Evolutionary conservation across 2,113 vertebrate species (phyloP), one percentile per base, ranked within the genome.

Genomic region (Jaculus jaculus): DNA sequence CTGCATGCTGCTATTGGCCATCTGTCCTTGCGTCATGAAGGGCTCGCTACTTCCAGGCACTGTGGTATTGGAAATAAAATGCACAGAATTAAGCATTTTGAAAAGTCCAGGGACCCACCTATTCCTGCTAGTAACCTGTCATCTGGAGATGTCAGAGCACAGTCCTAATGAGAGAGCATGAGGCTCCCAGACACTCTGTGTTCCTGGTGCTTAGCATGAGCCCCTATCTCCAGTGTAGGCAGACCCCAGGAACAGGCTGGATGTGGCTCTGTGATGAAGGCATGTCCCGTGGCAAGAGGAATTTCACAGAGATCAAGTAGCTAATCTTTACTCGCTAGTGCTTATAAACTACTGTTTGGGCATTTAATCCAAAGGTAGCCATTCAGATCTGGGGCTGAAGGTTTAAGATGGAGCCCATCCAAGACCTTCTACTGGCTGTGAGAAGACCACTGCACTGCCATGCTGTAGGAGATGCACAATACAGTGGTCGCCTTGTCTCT

Each of bases 21-120:
- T 98, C 97, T 99, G 99, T 96, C 98, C 98, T 92, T 99, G 98
- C n/a, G 98, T 97, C 97, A 99, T 99, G 96, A 99, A 99, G 95
- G 99, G 98, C 95, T 99, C 99, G 23, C 96, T 98, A 51, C 98
- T 98, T 97, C 98, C 99, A 98, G 99, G 98, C 98, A 99, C 99
- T 99, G 98, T 63, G 90, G 96, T 58, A 84, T 93, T 82, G 77
- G 54, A 81, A 96, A 87, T 15, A 51, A 93, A 80, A 92, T 60
- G 89, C 13, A 60, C 2, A 30, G 75, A 77, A 95, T 95, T 37
- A 94, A 94, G 96, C 68, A 34, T 42, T 42, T 83, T 61, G 34
- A 60, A 12, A 39, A 74, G 71, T 42, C 66, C n/a, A 24, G 42
- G 73, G 58, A 20, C 79, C 32, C 26, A 61, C 3, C 32, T 2